Base-by-base conservation (phyloP, 1,140 invertebrate genomes). In the Parasteatoda tepidariorum region DNA sequence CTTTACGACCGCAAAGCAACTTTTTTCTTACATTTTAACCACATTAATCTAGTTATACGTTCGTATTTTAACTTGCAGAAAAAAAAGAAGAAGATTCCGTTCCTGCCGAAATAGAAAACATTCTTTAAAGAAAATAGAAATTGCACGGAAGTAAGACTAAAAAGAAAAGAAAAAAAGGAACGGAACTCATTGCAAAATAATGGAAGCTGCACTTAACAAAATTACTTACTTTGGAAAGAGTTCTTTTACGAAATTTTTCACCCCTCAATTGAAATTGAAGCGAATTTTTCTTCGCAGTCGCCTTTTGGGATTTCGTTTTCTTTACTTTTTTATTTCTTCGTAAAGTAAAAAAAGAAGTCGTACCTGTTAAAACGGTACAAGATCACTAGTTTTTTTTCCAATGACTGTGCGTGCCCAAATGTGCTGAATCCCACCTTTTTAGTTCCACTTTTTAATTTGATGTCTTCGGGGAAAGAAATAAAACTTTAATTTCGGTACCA, bases 201-300 rank as follows among this genome's bases (percentile, higher is more conserved):
- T 59, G 57, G 57, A 22, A 59, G 7, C 57, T n/a, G 57, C 57
- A 59, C 57, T 59, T 59, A 59, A 59, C 57, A 22, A 26, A 59
- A 59, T 59, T 59, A 22, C 57, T 59, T 26, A n/a, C 38, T 48
- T 48, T 48, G 38, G 18, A 48, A 7, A n/a, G n/a, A 59, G 57
- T 59, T 59, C 57, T n/a, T 59, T 59, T 59, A n/a, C 57, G 57
- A 26, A 59, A 59, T 59, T 59, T 59, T 59, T 59, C 57, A 59
- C 57, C 24, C 24, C 24, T 6, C 57, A 22, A 59, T 59, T 59
- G 57, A 59, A 59, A 59, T 59, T 26, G 57, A 59, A 59, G 24
- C 57, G 57, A 59, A 59, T 59, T 59, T 59, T 59, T 26, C 57
- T 59, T 59, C 57, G 2, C 57, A 13, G 18, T 7, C n/a, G 15